These are phyloP conservation scores for Hymenopus coronatus DNA, from an alignment of 2,888 invertebrate genomes.

Conservation along the genomic window DNA sequence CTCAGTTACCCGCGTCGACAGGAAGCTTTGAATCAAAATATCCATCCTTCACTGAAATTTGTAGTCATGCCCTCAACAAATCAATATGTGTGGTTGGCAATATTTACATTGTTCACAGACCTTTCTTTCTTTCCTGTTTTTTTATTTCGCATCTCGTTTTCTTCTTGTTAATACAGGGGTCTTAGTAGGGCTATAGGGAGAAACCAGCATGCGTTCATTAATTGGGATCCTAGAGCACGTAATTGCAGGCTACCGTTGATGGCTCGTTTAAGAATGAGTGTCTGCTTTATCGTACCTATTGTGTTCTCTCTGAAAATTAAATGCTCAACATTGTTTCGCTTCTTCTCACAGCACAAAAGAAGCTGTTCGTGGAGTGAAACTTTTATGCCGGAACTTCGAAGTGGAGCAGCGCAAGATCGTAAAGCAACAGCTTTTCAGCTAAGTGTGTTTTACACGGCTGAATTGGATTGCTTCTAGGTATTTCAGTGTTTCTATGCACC, in stretches of 20 bases:
- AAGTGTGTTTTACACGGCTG: not conserved
- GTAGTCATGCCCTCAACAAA: too few relatives aligned
- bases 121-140: too few relatives aligned
- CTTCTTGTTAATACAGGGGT: too few relatives aligned
- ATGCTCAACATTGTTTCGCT: not conserved
- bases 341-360: not conserved
- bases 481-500: too few relatives aligned
- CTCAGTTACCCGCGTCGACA: too few relatives aligned
- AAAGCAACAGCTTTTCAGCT: not conserved
- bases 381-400: not conserved
- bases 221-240: not conserved
- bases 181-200: not conserved
- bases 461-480: too few relatives aligned
- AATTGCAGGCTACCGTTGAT: not conserved
- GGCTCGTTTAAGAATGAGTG: not conserved
- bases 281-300: not conserved
- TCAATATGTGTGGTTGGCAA: too few relatives aligned
- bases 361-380: not conserved
- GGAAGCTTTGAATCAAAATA: too few relatives aligned
- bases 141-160: too few relatives aligned
- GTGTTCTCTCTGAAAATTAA: not conserved
- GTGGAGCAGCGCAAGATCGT: not conserved
- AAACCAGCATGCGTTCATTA: not conserved
- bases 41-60: too few relatives aligned
- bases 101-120: too few relatives aligned